Evolutionary conservation across 2,888 invertebrate genomes (phyloP).

Genomic region (Amorpha juglandis): DNA sequence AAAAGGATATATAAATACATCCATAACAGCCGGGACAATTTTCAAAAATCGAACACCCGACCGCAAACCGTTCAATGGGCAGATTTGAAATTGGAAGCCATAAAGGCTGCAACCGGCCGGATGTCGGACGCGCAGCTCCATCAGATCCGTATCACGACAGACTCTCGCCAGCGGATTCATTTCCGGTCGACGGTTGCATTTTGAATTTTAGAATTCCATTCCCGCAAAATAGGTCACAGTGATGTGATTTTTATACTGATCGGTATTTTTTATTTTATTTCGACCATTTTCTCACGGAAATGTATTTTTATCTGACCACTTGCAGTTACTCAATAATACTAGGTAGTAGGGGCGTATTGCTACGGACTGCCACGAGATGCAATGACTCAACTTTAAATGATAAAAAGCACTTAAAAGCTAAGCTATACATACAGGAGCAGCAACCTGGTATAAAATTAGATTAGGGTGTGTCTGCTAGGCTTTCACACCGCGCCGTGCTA

Average conservation of each 20-base stretch:
- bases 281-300: not conserved
- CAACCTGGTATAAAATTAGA: conserved; percentile 51
- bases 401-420: conserved; percentile 19
- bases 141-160: conserved; percentile 80
- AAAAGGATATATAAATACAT: conserved; percentile 1
- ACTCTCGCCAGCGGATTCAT: conserved; percentile 79
- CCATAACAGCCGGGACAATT: conserved; percentile 34
- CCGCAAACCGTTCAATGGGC: conserved; percentile 40
- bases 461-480: conserved; percentile 55
- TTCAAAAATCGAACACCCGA: conserved; percentile 44
- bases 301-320: not conserved
- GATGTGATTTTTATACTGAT: conserved; percentile 23
- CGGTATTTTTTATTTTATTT: conserved; percentile 9
- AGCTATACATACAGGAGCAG: conserved; percentile 28
- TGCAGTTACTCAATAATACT: not conserved
- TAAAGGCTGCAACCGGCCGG: conserved; percentile 79
- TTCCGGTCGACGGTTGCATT: conserved; percentile 67
- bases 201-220: conserved; percentile 44
- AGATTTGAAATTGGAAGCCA: conserved; percentile 78
- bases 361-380: no score
- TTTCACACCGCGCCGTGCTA: conserved; percentile 38
- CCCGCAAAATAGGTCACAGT: conserved; percentile 57
- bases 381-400: no score
- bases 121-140: conserved; percentile 75
- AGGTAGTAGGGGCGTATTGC: no score